A percentile compares a stretch with the other conserved stretches of the same genome.
Evolutionary conservation across 2,797 vertebrate genomes (phyloP).

Genomic region (Chaunax sp.): DNA sequence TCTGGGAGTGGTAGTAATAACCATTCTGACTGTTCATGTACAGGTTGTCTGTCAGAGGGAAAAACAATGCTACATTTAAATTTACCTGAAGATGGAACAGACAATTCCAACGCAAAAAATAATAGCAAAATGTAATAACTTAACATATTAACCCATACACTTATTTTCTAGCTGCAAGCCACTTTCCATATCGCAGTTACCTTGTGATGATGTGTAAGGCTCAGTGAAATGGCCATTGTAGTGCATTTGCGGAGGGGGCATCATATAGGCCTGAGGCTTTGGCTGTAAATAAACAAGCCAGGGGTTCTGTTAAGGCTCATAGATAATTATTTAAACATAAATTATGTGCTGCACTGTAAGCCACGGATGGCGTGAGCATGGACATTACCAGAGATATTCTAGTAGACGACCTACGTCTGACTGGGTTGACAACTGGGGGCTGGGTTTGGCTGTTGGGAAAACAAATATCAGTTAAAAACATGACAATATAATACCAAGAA

Average conservation of each 20-base stretch:
- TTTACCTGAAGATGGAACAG: neutral
- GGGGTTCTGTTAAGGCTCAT: conserved; percentile 40
- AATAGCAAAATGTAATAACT: neutral
- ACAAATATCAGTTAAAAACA: conserved; percentile 32
- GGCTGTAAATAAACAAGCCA: conserved; percentile 81
- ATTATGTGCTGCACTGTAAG: neutral
- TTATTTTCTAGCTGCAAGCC: neutral
- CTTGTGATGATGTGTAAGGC: conserved; percentile 95
- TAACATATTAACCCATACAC: neutral
- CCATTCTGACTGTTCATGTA: conserved; percentile 96
- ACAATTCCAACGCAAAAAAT: neutral
- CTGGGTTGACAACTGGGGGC: conserved; percentile 88
- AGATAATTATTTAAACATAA: no score
- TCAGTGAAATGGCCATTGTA: conserved; percentile 97
- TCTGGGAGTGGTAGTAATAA: conserved; percentile 97
- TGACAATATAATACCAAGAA: neutral
- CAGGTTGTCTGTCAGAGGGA: conserved; percentile 89
- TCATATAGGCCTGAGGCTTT: conserved; percentile 93
- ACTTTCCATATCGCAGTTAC: conserved; percentile 71
- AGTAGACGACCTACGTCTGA: conserved; percentile 92
- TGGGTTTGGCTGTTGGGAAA: conserved; percentile 88
- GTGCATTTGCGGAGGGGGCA: conserved; percentile 93
- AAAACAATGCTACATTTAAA: neutral
- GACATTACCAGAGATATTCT: conserved; percentile 93
- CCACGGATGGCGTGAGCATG: conserved; percentile 1